Conservation (phyloP, 2,888 invertebrate species). For the Eristalis intricaria region DNA sequence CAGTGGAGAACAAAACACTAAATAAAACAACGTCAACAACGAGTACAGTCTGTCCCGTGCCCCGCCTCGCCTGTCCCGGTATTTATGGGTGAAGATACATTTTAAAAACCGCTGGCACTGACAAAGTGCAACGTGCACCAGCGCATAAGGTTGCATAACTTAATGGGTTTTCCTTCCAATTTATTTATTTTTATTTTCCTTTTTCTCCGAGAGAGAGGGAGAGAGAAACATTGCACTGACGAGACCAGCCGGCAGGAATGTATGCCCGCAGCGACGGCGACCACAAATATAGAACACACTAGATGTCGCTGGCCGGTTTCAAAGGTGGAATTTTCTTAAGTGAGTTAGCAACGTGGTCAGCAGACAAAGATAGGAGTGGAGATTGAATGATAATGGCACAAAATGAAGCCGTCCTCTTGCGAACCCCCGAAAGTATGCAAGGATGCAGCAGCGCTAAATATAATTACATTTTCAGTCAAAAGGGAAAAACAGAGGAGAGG, state of each 20-base stretch:
- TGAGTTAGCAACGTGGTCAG: constrained; percentile 35
- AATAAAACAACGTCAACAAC: background rate
- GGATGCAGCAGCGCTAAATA: background rate
- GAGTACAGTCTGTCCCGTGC: background rate
- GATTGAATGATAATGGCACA: constrained; percentile 28
- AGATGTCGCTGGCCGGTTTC: constrained; percentile 15
- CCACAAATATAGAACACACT: constrained; percentile 1
- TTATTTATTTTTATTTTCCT: constrained; percentile 26
- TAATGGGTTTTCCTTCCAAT: constrained; percentile 62
- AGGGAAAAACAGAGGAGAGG: background rate
- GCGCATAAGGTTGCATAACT: constrained; percentile 64
- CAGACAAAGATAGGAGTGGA: constrained; percentile 1
- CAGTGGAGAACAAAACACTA: background rate
- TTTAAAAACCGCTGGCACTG: background rate
- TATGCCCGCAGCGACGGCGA: no score
- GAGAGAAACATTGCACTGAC: constrained; percentile 8
- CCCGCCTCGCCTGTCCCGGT: background rate
- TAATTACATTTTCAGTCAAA: background rate
- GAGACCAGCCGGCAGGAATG: background rate
- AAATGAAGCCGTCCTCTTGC: background rate
- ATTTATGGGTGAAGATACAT: background rate
- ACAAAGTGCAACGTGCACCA: constrained; percentile 50
- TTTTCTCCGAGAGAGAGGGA: background rate
- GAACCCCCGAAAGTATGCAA: background rate
- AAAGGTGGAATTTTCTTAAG: constrained; percentile 41